Evolutionary conservation across 2,797 vertebrate species (phyloP), one percentile per base, ranked within the genome.

Genomic region (Nannoperca obscura): DNA sequence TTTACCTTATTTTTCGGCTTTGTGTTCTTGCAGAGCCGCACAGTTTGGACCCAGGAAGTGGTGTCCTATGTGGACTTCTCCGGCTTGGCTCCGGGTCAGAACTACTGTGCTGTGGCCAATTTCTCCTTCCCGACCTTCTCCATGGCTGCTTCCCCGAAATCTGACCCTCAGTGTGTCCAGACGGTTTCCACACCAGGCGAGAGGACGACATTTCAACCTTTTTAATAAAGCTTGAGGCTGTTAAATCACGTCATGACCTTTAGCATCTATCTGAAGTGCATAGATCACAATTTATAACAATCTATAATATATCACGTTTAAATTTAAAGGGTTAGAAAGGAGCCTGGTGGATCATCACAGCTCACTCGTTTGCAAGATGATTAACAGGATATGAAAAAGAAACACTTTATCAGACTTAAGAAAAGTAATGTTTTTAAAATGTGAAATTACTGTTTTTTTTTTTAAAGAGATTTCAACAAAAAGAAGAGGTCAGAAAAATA

Each of bases 61-160:
- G 13, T 59, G 24, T 83, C 72, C 30, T 63, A 24, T 0, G 60
- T 87, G 4, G 81, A 89, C 22, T 95, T 95, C 75, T 71, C 67
- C 0, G 80, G 81, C 27, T 78, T 94, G 67, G 52, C 46, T 55
- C 74, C 81, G 0, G 94, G 92, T 74, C 87, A 89, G 69, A 88
- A 82, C 74, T 94, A 94, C 82, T 95, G 95, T 0, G 92, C 67
- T 0, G 89, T 89, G 66, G 95, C 94, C 54, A 93, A 89, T 82
- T 94, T 95, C 88, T 94, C 81, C 36, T 85, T 89, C 65, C 65
- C 71, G 0, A 93, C 93, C 14, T 80, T 88, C 61, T 84, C 78
- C 30, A 84, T 88, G 68, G 91, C 93, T 0, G 87, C 91, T 5
- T 92, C 89, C 12, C 84, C 92, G 0, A 85, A 80, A 54, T 91